Conservation (phyloP, 2,888 invertebrate species). For the Calameuta filiformis region DNA sequence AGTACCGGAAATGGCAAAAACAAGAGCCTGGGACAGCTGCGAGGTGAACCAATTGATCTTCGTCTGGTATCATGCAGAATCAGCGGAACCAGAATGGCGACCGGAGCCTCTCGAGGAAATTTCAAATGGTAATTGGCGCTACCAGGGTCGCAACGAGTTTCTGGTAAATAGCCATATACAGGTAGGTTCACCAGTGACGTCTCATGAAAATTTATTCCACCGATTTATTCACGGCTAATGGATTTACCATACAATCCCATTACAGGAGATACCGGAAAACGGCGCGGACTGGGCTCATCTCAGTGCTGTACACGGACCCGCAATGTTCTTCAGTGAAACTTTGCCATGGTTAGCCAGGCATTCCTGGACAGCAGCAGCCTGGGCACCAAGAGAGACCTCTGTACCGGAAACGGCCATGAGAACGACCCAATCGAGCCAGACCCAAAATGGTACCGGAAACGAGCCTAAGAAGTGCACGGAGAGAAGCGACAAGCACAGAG, state of each 20-base stretch:
- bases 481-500: conserved; percentile 72
- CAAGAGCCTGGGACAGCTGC: conserved; percentile 75
- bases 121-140: conserved; percentile 70
- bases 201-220: neutral
- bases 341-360: conserved; percentile 47
- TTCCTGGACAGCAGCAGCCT: conserved; percentile 67
- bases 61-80: conserved; percentile 86
- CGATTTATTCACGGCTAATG: neutral
- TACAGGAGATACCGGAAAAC: conserved; percentile 89
- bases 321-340: conserved; percentile 52
- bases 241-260: conserved; percentile 9
- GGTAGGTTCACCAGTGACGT: conserved; percentile 62
- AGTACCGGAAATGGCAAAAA: conserved; percentile 78
- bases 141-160: conserved; percentile 83
- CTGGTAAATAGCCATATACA: conserved; percentile 82
- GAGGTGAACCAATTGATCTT: conserved; percentile 83
- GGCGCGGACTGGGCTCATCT: conserved; percentile 89
- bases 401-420: neutral
- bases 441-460: neutral
- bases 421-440: neutral
- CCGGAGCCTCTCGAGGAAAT: conserved; percentile 72
- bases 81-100: conserved; percentile 76
- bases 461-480: conserved; percentile 32
- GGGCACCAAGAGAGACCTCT: conserved; percentile 61
- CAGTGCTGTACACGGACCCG: conserved; percentile 77